These are phyloP conservation scores for Schizothorax lantsangensis DNA, from an alignment of 2,797 vertebrate genomes.

Conservation along the genomic window DNA sequence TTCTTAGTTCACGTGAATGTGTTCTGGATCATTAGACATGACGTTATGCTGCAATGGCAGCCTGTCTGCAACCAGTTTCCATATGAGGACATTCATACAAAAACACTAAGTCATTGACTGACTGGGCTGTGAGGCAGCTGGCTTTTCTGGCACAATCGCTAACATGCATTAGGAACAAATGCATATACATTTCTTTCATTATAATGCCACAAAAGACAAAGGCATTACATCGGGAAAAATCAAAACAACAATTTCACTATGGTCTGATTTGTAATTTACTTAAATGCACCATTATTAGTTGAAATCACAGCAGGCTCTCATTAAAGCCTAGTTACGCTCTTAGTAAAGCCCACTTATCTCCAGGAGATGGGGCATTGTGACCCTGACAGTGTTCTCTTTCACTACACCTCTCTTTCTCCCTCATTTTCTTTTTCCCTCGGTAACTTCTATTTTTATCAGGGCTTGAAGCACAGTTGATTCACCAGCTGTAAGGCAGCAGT, in stretches of 20 bases:
- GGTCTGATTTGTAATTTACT: not conserved
- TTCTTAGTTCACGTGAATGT: not conserved
- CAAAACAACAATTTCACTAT: not conserved
- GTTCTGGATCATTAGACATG: slow-evolving; percentile 11
- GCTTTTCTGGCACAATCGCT: not conserved
- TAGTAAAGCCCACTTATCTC: not conserved
- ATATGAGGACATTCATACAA: slow-evolving; percentile 1
- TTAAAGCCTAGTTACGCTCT: not conserved
- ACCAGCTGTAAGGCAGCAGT: slow-evolving; percentile 24
- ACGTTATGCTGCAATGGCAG: slow-evolving; percentile 13
- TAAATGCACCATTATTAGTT: not conserved
- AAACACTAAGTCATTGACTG: slow-evolving; percentile 16
- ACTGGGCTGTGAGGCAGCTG: slow-evolving; percentile 4
- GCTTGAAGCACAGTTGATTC: slow-evolving; percentile 23
- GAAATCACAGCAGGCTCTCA: slow-evolving; percentile 3
- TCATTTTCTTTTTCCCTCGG: slow-evolving; percentile 28
- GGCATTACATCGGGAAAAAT: not conserved
- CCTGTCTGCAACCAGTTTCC: slow-evolving; percentile 34
- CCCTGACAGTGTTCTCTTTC: slow-evolving; percentile 39
- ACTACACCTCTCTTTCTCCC: slow-evolving; percentile 23
- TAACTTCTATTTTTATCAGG: slow-evolving; percentile 50
- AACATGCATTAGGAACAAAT: not conserved
- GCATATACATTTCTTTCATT: not conserved
- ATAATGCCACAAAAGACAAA: not conserved
- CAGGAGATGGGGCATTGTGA: slow-evolving; percentile 2